Percentiles rank a stretch among this genome's conserved stretches.
These are phyloP conservation scores for Smittia sp. DNA, from an alignment of 2,888 invertebrate genomes.

Conservation along the genomic window DNA sequence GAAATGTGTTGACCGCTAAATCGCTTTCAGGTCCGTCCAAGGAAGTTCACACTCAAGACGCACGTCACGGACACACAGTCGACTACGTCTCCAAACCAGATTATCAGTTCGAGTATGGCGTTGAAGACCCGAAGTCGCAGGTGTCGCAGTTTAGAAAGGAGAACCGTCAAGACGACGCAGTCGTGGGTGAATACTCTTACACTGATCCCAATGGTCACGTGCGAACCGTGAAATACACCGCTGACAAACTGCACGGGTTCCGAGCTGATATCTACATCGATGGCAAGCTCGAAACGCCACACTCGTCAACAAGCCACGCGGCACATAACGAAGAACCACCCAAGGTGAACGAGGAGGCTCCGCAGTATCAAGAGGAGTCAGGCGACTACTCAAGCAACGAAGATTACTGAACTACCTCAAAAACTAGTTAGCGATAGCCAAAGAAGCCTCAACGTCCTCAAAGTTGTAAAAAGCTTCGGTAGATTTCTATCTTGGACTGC, in stretches of 20 bases:
- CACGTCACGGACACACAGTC: slow-evolving; percentile 58
- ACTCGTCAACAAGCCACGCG: slow-evolving; percentile 38
- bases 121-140: slow-evolving; percentile 69
- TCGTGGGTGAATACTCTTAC: slow-evolving; percentile 67
- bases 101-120: slow-evolving; percentile 73
- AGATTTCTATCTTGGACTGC: too few relatives aligned
- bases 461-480: too few relatives aligned
- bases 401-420: too few relatives aligned
- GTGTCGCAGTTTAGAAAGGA: slow-evolving; percentile 73
- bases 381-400: too few relatives aligned
- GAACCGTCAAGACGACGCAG: slow-evolving; percentile 68
- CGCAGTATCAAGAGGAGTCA: too few relatives aligned
- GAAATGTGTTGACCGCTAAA: neutral
- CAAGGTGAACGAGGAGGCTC: too few relatives aligned
- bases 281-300: slow-evolving; percentile 46
- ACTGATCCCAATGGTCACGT: slow-evolving; percentile 69
- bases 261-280: slow-evolving; percentile 57
- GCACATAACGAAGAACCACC: neutral
- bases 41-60: slow-evolving; percentile 48
- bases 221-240: slow-evolving; percentile 69
- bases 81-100: slow-evolving; percentile 74
- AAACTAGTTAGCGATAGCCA: too few relatives aligned
- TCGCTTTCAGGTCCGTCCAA: slow-evolving; percentile 48
- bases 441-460: too few relatives aligned
- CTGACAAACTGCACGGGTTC: slow-evolving; percentile 72